Evolutionary conservation across 30 jellyfish, hydroid and myxozoan species (phyloP), one percentile per base, ranked within the genome.

Genomic region (Aurelia sp.): DNA sequence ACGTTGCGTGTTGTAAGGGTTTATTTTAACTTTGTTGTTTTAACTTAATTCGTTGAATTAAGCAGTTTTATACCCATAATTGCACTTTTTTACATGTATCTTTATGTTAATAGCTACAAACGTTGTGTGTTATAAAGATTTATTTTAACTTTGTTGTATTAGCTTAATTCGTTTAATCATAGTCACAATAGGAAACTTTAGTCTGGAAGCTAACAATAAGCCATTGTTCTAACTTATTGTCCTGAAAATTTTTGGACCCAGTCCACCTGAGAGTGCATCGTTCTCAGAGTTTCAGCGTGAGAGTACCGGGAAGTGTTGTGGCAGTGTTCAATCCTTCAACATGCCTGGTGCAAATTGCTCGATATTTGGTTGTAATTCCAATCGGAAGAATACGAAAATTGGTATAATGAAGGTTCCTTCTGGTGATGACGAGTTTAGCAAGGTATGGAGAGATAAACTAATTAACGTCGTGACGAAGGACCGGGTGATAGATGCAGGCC

Each of bases 311-410:
- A 35, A 35, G 47, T 35, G 47, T 35, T 35, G 19, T 76, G 7
- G 69, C 4, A n/a, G 53, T 40, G 53, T 21, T 21, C 21, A 13
- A 5, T 31, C 9, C 16, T 57, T 51, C 58, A 24, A 41, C 13
- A 80, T 89, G 97, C 95, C 95, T 21, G 97, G 91, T 10, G 91
- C 91, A 71, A 89, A 82, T 63, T 89, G 97, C 64, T 62, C 92
- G 24, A 90, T 81, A n/a, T 90, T 59, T 72, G 87, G 88, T 4
- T 90, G 97, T 35, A 35, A 35, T 35, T 44, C 76, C 50, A 30
- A 80, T 40, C 64, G 97, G 60, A 60, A 58, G 85, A 67, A 78
- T 58, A 31, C 41, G 44, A 52, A 59, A 31, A 72, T 74, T 66
- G 74, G 85, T 13, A 82, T 82, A 38, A 27, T 90, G 79, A 67